phyloP scores from a whole-genome alignment of 2,888 invertebrate species.

The Heliconius aoede region DNA sequence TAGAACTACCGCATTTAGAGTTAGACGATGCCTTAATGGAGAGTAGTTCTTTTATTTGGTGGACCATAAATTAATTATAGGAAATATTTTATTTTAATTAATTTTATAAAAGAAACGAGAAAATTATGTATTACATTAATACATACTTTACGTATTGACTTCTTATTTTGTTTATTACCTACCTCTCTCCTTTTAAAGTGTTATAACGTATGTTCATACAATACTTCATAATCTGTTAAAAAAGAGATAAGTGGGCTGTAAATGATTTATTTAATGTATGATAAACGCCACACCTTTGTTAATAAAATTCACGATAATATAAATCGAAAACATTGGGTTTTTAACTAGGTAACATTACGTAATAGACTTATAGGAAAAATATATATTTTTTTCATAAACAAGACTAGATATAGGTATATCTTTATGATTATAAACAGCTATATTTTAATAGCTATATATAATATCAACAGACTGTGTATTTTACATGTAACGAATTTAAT shows the following conservation, averaged over 20 bases:
- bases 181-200: not conserved
- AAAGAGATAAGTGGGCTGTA: slow-evolving; percentile 10
- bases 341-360: not conserved
- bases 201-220: not conserved
- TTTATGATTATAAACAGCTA: too few relatives aligned
- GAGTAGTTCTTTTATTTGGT: too few relatives aligned
- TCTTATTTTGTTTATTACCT: not conserved
- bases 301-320: slow-evolving; percentile 4
- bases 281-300: slow-evolving; percentile 4
- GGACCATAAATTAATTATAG: too few relatives aligned
- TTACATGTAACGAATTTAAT: too few relatives aligned
- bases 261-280: slow-evolving; percentile 4
- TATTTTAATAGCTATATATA: too few relatives aligned
- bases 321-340: not conserved
- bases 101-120: too few relatives aligned
- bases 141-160: not conserved
- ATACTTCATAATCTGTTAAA: slow-evolving; percentile 5
- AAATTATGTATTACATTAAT: not conserved
- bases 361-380: not conserved
- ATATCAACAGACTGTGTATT: too few relatives aligned
- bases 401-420: too few relatives aligned
- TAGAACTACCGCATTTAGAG: too few relatives aligned
- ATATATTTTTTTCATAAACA: not conserved
- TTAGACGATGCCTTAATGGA: too few relatives aligned
- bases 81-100: too few relatives aligned